Evolutionary conservation across 1,140 invertebrate species (phyloP), one percentile per base, ranked within the genome.

Genomic region (Ips typographus): DNA sequence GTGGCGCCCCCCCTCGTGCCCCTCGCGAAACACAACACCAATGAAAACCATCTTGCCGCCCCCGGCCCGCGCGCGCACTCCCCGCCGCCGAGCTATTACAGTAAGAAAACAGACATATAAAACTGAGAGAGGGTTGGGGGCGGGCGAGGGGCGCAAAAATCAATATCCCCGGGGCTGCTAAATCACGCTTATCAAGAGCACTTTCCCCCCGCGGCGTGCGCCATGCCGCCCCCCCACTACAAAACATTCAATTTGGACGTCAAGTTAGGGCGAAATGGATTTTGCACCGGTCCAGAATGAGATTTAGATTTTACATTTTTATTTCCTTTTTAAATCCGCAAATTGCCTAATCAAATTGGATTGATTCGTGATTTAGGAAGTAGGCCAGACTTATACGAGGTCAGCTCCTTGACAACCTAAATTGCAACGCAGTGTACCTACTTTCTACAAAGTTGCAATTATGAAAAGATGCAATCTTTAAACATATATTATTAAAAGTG

Each of bases 161-260:
- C 86, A 87, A 87, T 87, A 87, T 86, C 85, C 85, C 85, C 82
- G 85, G 85, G 85, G 85, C 85, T 86, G 85, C 85, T 87, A 87
- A 87, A 87, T 86, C 86, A 86, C 85, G 85, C 86, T 87, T 87
- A 87, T 86, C 86, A 87, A 86, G 84, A 86, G 84, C 83, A 86
- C 84, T 86, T 85, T 85, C 86, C 83, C 85, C 83, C 82, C 80
- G 63, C 80, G 80, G 53, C 71, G 53, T 64, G 53, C 63, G 62
- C 66, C 38, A 68, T 55, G 51, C 56, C 83, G 79, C 77, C 77
- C 78, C 22, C 22, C 80, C 82, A 83, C 83, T 83, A 78, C 76
- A 78, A 79, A 79, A 78, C 78, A 78, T 79, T 79, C 78, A 79
- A 79, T 78, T 79, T 78, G 77, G 77, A 77, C 77, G 78, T 78